Base-by-base conservation (phyloP, 2,888 invertebrate genomes). In the Atherix ibis region DNA sequence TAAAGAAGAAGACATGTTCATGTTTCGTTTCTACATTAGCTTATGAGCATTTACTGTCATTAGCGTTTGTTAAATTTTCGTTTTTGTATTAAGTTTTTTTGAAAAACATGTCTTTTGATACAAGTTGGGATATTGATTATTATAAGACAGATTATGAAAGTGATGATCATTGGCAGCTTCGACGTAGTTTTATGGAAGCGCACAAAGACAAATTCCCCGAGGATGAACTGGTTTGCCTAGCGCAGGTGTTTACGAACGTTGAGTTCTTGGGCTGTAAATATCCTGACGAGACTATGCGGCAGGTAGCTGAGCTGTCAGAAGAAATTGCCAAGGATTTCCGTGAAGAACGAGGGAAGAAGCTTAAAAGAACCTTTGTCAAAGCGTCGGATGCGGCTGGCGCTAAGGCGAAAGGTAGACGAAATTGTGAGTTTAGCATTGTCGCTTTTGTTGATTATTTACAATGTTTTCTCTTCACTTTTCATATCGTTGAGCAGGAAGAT, bases 161-260 rank as follows among this genome's bases (percentile, higher is more conserved):
- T 18, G 82, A 84, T 24, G 83, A 88, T 42, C 92, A 94, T 48
- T 94, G 94, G 94, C 73, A 76, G 41, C 66, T 94, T 14, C 66
- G 87, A 8, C 71, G 71, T 32, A 70, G 70, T 40, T 94, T 95
- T 55, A 75, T 94, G 66, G 48, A 71, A 31, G 67, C 74, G 2
- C 85, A 92, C 52, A 74, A 78, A 46, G 71, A 77, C 8, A 74
- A 71, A 46, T 85, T 83, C 50, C 66, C 77, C 0, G 77, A 82
- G 50, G 75, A 79, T 1, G 73, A 84, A 48, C 61, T 95, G 3
- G 69, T 92, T 0, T 91, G 91, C 39, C 62, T 92, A 32, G 89
- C 92, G 0, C 85, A 84, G 61, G 73, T 87, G n/a, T 94, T 88
- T 52, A 77, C 80, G 1, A 95, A 94, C 51, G 73, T 91, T 62